These are phyloP conservation scores for Cheilosia pagana DNA, from an alignment of 2,888 invertebrate genomes.

Conservation along the genomic window DNA sequence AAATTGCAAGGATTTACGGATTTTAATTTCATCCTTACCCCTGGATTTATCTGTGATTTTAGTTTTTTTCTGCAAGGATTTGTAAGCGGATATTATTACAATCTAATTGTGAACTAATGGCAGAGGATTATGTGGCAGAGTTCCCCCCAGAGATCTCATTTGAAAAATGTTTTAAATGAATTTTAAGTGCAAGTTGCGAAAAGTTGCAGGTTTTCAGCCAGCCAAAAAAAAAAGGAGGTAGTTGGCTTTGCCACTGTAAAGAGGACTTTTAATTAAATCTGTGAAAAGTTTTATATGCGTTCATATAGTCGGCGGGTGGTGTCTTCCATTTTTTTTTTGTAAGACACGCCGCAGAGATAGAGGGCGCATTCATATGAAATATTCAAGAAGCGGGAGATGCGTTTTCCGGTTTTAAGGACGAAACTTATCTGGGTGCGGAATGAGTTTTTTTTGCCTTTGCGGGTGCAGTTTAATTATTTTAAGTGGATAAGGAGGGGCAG, in stretches of 20 bases:
- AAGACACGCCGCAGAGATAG: neutral
- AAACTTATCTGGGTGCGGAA: slow-evolving; percentile 38
- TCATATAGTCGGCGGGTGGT: slow-evolving; percentile 3
- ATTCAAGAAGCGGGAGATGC: slow-evolving; percentile 21
- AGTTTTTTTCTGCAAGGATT: neutral
- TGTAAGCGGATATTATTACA: neutral
- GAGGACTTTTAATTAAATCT: slow-evolving; percentile 65
- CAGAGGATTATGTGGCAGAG: slow-evolving; percentile 19
- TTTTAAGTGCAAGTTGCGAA: slow-evolving; percentile 51
- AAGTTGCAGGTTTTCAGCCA: slow-evolving; percentile 22
- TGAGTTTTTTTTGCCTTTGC: slow-evolving; percentile 7
- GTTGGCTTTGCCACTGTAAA: slow-evolving; percentile 35
- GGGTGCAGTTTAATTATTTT: slow-evolving; percentile 6
- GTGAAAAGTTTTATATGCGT: slow-evolving; percentile 51
- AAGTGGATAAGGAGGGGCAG: neutral
- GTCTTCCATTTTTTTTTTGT: neutral
- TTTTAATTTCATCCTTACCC: slow-evolving; percentile 45
- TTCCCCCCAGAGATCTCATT: slow-evolving; percentile 17
- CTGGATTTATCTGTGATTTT: slow-evolving; percentile 32
- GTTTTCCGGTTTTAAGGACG: slow-evolving; percentile 10
- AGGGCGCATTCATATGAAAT: slow-evolving; percentile 30
- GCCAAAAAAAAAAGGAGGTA: neutral
- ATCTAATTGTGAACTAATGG: slow-evolving; percentile 51
- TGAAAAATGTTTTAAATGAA: slow-evolving; percentile 50
- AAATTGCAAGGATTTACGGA: slow-evolving; percentile 53